phyloP scores from a whole-genome alignment of 2,113 vertebrate species.

The Ictalurus punctatus region DNA sequence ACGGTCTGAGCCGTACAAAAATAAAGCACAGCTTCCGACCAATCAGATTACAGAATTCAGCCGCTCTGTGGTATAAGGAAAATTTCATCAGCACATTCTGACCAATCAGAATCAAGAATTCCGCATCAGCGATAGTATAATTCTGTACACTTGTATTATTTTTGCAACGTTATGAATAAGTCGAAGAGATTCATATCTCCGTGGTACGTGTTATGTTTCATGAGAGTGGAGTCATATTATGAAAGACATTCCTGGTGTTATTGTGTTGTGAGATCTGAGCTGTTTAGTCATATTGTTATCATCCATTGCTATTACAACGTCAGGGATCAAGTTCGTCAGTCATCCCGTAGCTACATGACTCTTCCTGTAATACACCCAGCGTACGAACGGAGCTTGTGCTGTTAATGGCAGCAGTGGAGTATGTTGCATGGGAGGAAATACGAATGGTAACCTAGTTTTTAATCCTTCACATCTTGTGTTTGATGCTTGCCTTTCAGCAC shows the following conservation, averaged over 20 bases:
- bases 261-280: background rate
- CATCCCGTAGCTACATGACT: background rate
- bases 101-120: background rate
- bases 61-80: background rate
- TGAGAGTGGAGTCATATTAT: background rate
- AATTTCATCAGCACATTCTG: background rate
- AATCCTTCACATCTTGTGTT: background rate
- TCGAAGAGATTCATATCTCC: background rate
- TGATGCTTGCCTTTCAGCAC: slow-evolving; percentile 66
- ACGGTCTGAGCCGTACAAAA: background rate
- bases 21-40: background rate
- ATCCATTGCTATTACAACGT: background rate
- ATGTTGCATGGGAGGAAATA: background rate
- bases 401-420: background rate
- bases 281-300: background rate
- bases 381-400: background rate
- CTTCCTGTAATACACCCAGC: background rate
- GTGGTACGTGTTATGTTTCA: background rate
- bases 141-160: no score
- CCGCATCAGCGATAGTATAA: no score
- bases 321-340: background rate
- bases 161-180: background rate
- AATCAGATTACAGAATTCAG: background rate
- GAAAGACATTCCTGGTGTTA: background rate
- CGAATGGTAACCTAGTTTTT: no score